phyloP scores from a whole-genome alignment of 64 coral and sea anemone genomes.

The Anthopleura sola region DNA sequence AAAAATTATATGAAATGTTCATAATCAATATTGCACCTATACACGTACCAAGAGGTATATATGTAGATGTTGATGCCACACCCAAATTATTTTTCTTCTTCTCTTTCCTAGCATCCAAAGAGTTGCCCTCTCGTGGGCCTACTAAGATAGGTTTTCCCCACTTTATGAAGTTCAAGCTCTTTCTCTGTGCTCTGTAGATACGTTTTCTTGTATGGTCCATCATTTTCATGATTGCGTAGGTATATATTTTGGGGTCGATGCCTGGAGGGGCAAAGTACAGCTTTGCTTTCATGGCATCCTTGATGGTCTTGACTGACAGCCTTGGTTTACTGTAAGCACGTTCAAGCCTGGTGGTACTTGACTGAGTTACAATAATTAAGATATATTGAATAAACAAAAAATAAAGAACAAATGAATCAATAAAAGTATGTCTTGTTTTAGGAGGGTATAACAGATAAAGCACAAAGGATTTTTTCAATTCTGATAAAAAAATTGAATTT shows the following conservation, averaged over 20 bases:
- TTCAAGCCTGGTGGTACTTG: slow-evolving; percentile 7
- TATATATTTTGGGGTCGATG: slow-evolving; percentile 28
- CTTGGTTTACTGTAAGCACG: slow-evolving; percentile 38
- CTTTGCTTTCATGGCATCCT: slow-evolving; percentile 52
- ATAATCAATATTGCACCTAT: no score
- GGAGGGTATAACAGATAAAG: no score
- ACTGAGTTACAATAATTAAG: not conserved
- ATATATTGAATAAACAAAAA: not conserved
- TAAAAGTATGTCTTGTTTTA: no score
- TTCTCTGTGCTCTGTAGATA: slow-evolving; percentile 27
- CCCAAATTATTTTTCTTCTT: not conserved
- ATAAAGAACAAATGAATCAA: not conserved
- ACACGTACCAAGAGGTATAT: no score
- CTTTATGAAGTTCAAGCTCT: not conserved
- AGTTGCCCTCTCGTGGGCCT: slow-evolving; percentile 15
- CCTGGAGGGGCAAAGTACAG: slow-evolving; percentile 49
- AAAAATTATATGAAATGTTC: no score
- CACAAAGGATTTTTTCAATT: no score
- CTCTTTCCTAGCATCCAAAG: slow-evolving; percentile 22
- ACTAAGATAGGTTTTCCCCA: slow-evolving; percentile 49
- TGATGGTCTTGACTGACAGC: slow-evolving; percentile 18
- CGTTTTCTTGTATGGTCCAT: slow-evolving; percentile 24
- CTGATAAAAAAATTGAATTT: no score
- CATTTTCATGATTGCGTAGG: slow-evolving; percentile 28
- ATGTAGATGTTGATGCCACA: not conserved